Evolutionary conservation across 2,113 vertebrate species (phyloP).

Genomic region (Orthochromis malagaraziensis): DNA sequence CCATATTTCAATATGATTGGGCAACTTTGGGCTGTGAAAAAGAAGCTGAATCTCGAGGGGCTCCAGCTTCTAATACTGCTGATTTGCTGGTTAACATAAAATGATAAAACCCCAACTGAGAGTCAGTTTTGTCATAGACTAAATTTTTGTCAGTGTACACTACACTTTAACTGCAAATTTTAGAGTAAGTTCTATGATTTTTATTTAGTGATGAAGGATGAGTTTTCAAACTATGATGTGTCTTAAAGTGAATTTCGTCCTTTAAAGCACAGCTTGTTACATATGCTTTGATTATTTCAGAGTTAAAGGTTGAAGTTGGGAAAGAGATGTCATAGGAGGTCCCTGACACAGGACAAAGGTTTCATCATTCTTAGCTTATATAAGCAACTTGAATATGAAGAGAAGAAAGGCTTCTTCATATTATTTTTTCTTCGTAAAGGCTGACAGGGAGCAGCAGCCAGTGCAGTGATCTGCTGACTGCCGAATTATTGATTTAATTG

Average conservation of each 20-base stretch:
- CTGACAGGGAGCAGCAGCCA: neutral
- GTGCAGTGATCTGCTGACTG: slow-evolving; percentile 46
- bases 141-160: neutral
- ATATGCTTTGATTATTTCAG: neutral
- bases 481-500: slow-evolving; percentile 64
- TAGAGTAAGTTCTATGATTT: neutral
- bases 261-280: neutral
- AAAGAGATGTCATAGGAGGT: neutral
- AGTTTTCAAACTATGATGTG: neutral
- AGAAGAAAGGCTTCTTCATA: neutral
- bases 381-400: neutral
- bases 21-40: neutral
- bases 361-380: neutral
- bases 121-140: neutral
- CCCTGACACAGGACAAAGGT: neutral
- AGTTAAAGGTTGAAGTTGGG: neutral
- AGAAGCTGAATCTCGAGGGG: neutral
- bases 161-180: neutral
- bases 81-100: neutral
- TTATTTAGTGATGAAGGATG: neutral
- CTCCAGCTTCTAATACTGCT: neutral
- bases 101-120: neutral
- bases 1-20: neutral
- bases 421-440: neutral
- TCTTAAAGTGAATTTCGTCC: neutral